Conservation (phyloP, 1,140 invertebrate genomes). For the Drosophila kepulauana region DNA sequence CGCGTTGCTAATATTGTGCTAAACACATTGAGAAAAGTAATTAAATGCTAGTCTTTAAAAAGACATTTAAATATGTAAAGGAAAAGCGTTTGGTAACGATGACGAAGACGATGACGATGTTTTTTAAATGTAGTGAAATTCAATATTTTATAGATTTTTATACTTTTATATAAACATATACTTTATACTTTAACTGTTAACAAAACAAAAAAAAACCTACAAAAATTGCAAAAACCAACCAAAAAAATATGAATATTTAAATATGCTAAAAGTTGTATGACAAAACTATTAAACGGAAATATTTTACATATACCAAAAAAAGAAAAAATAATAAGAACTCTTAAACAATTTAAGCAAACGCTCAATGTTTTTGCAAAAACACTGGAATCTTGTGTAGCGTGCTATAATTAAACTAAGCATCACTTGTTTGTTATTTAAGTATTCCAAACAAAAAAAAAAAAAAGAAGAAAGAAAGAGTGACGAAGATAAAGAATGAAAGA, state of each 20-base stretch:
- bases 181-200: constrained; percentile 83
- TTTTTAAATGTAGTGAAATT: constrained; percentile 81
- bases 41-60: constrained; percentile 76
- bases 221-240: constrained; percentile 20
- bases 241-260: constrained; percentile 58
- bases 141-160: constrained; percentile 83
- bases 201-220: constrained; percentile 33
- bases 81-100: constrained; percentile 32
- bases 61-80: constrained; percentile 62
- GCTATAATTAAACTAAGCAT: constrained; percentile 64
- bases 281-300: constrained; percentile 68
- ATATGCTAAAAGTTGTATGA: constrained; percentile 68
- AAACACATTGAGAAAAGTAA: constrained; percentile 65
- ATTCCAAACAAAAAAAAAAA: constrained; percentile 48
- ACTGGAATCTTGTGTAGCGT: constrained; percentile 74
- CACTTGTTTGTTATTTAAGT: constrained; percentile 60
- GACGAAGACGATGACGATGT: constrained; percentile 60
- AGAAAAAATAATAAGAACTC: constrained; percentile 34
- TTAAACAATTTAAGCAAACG: constrained; percentile 59
- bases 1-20: constrained; percentile 57
- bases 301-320: constrained; percentile 60
- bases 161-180: constrained; percentile 83
- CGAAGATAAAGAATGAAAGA: constrained; percentile 12
- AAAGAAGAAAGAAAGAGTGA: neutral
- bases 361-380: constrained; percentile 72